Conservation (phyloP, 2,113 vertebrate genomes). For the Rhynchomys soricoides region DNA sequence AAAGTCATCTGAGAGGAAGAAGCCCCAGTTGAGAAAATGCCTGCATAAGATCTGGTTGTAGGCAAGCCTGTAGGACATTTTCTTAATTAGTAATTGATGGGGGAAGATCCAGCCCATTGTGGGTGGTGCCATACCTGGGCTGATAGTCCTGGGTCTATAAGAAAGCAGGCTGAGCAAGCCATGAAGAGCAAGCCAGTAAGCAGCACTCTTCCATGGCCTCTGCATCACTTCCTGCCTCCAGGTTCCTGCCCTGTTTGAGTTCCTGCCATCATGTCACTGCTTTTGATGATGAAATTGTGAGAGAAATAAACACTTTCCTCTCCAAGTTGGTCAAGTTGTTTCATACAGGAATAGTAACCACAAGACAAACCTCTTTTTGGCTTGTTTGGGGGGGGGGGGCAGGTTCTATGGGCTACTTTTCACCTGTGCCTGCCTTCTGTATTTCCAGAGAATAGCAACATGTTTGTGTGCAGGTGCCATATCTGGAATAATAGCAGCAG, state of each 20-base stretch:
- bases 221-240: neutral
- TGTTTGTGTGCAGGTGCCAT: neutral
- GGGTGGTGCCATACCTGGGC: neutral
- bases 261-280: neutral
- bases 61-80: neutral
- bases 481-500: neutral
- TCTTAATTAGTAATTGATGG: neutral
- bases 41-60: neutral
- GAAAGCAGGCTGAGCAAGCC: neutral
- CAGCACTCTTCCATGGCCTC: neutral
- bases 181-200: neutral
- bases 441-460: neutral
- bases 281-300: neutral
- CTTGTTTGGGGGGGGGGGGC: neutral
- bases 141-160: neutral
- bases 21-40: neutral
- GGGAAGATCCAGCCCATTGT: neutral
- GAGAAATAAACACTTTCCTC: neutral
- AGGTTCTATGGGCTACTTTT: neutral
- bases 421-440: rapidly evolving
- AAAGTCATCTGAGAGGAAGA: neutral
- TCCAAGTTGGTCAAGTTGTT: neutral
- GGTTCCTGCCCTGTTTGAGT: neutral
- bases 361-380: neutral
- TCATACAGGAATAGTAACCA: neutral